These are phyloP conservation scores for Tetrax tetrax DNA, from an alignment of 2,113 vertebrate genomes.

Conservation along the genomic window DNA sequence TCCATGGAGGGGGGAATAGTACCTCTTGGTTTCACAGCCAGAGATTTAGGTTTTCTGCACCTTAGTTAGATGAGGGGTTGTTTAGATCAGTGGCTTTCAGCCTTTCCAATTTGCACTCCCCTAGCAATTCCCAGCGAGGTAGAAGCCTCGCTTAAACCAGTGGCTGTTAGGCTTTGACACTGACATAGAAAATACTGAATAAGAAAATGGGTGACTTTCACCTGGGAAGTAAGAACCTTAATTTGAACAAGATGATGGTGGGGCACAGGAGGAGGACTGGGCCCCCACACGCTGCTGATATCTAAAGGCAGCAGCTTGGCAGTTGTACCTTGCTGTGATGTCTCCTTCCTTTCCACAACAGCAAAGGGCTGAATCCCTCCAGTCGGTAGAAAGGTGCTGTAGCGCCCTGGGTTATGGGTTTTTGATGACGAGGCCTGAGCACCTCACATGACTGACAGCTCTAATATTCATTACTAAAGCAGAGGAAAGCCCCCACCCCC, in stretches of 20 bases:
- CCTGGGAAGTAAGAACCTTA: not conserved
- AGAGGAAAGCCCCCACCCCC: too few relatives aligned
- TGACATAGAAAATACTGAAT: not conserved
- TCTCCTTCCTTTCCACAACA: accelerated
- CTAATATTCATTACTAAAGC: not conserved
- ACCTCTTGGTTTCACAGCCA: not conserved
- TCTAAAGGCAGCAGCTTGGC: not conserved
- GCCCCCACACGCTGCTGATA: not conserved
- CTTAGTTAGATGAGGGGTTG: not conserved
- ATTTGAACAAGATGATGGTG: not conserved
- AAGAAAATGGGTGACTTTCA: not conserved
- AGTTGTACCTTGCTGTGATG: accelerated
- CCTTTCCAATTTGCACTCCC: not conserved
- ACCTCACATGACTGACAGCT: too few relatives aligned
- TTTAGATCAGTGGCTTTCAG: not conserved
- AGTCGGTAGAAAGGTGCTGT: accelerated
- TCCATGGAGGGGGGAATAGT: not conserved
- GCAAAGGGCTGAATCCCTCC: too few relatives aligned
- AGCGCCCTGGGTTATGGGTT: not conserved
- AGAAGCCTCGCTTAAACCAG: not conserved
- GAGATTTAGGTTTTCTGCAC: not conserved
- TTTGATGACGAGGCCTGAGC: accelerated
- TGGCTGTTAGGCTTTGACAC: not conserved
- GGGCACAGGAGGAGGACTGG: not conserved
- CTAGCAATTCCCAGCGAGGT: not conserved